A percentile compares a stretch with the other conserved stretches of the same genome.
Conservation (phyloP, 1,140 invertebrate species). For the Bombus superbus region DNA sequence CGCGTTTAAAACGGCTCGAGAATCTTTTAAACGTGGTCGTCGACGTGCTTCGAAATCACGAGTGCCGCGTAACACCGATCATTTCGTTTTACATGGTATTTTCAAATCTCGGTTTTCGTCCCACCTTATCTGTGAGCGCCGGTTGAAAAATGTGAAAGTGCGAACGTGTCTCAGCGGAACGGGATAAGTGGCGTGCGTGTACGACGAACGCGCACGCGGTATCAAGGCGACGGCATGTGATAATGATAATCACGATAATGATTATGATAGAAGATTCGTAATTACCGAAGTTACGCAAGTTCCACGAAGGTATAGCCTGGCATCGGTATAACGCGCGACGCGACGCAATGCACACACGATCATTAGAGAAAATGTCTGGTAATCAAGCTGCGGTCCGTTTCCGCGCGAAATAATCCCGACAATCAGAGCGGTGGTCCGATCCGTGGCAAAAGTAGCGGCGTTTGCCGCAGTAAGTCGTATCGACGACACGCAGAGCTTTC, state of each 20-base stretch:
- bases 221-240: background rate
- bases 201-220: background rate
- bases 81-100: background rate
- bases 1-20: background rate
- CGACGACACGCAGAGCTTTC: conserved; percentile 61
- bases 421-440: conserved; percentile 9
- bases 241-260: conserved; percentile 27
- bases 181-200: conserved; percentile 21
- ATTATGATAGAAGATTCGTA: conserved; percentile 56
- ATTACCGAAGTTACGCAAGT: conserved; percentile 63
- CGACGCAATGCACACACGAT: conserved; percentile 20
- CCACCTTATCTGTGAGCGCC: no score
- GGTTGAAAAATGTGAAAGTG: conserved; percentile 52
- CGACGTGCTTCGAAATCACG: background rate
- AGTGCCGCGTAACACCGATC: background rate
- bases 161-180: conserved; percentile 22
- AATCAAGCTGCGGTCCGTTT: conserved; percentile 35
- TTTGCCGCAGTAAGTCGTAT: conserved; percentile 42
- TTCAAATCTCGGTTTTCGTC: background rate
- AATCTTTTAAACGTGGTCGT: background rate
- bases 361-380: conserved; percentile 57
- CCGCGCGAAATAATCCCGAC: conserved; percentile 26
- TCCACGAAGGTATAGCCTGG: conserved; percentile 38
- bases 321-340: background rate
- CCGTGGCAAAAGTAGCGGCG: conserved; percentile 1